Conservation (phyloP, 1,140 invertebrate genomes). For the Trichomalopsis sarcophagae region DNA sequence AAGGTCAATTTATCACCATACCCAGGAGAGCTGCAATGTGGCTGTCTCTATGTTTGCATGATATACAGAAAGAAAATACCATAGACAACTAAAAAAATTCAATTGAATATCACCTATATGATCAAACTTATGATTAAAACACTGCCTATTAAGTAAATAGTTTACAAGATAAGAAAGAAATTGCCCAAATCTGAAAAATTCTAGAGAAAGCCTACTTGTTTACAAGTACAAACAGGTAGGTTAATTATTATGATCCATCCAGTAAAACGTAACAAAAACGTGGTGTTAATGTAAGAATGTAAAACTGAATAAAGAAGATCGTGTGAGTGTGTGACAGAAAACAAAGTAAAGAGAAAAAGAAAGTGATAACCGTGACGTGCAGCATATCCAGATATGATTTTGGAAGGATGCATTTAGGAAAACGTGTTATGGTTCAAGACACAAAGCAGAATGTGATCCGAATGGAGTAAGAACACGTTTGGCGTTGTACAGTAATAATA, state of each 20-base stretch:
- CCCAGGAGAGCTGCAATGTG: conserved; percentile 59
- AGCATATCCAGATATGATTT: conserved; percentile 27
- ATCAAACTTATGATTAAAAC: conserved; percentile 5
- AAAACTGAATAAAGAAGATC: background rate
- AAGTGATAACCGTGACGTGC: conserved; percentile 14
- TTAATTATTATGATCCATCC: too few species aligned
- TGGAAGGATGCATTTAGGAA: background rate
- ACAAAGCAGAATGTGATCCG: conserved; percentile 4
- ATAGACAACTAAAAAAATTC: conserved; percentile 55
- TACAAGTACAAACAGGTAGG: too few species aligned
- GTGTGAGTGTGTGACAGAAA: background rate
- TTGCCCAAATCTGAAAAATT: too few species aligned
- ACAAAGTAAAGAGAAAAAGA: conserved; percentile 24
- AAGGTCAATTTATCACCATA: conserved; percentile 54
- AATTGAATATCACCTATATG: background rate
- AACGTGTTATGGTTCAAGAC: background rate
- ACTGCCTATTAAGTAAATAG: background rate
- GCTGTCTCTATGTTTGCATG: conserved; percentile 55
- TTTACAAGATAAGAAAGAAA: background rate
- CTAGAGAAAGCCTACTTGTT: too few species aligned
- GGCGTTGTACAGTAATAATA: conserved; percentile 2
- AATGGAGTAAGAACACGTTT: conserved; percentile 12
- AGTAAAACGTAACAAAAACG: conserved; percentile 12
- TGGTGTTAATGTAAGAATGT: conserved; percentile 36
- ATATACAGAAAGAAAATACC: conserved; percentile 69